Conservation (phyloP, 2,888 invertebrate genomes). For the Colostygia pectinataria region DNA sequence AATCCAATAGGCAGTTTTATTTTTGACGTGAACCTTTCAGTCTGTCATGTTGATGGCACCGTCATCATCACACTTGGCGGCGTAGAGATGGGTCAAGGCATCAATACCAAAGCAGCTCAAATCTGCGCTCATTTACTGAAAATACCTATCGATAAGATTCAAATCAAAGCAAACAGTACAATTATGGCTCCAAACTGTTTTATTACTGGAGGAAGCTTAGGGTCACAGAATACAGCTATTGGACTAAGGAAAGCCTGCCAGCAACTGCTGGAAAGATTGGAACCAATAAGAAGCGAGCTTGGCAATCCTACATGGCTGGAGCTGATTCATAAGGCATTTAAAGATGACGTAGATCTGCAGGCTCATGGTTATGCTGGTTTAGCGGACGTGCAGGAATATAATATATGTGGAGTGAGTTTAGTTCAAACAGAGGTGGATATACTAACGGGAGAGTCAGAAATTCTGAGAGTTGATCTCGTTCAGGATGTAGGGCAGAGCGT, state of each 20-base stretch:
- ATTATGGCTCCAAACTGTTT: slow-evolving; percentile 84
- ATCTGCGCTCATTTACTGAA: slow-evolving; percentile 85
- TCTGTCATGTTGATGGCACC: slow-evolving; percentile 84
- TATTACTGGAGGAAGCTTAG: slow-evolving; percentile 86
- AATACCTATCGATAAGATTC: slow-evolving; percentile 84
- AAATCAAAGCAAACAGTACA: slow-evolving; percentile 84
- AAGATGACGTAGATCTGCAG: slow-evolving; percentile 52
- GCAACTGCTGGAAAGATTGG: slow-evolving; percentile 64
- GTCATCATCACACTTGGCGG: slow-evolving; percentile 86
- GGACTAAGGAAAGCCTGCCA: slow-evolving; percentile 78
- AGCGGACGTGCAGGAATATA: slow-evolving; percentile 41
- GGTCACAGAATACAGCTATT: slow-evolving; percentile 85
- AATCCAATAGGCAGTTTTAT: slow-evolving; percentile 54
- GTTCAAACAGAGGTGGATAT: slow-evolving; percentile 88
- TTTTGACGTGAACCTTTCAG: slow-evolving; percentile 78
- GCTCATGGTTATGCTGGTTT: slow-evolving; percentile 41
- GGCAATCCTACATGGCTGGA: slow-evolving; percentile 73
- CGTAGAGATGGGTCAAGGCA: slow-evolving; percentile 88
- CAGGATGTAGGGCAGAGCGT: slow-evolving; percentile 86
- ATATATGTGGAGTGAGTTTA: slow-evolving; percentile 80
- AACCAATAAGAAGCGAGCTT: slow-evolving; percentile 60
- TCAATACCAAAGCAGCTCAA: slow-evolving; percentile 86
- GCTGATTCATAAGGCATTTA: slow-evolving; percentile 70
- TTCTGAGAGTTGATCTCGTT: slow-evolving; percentile 84
- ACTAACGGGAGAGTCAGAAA: slow-evolving; percentile 85